Base-by-base conservation (phyloP, 2,888 invertebrate species). In the Drosophila flavopinicola region DNA sequence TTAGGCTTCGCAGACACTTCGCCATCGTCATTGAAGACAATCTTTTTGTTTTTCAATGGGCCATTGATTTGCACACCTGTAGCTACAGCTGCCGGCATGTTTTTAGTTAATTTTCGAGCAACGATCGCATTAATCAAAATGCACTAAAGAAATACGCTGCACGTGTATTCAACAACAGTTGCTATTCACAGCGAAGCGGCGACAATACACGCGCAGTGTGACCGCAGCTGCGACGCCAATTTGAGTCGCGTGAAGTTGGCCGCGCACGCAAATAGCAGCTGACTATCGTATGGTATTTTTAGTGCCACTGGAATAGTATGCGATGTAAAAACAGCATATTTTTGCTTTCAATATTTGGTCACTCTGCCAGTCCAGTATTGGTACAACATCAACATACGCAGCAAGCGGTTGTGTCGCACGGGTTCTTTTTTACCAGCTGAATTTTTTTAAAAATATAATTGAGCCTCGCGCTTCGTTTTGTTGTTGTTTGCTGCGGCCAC, bases 1-100 rank as follows among this genome's bases (percentile, higher is more conserved):
- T 27, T 38, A 2, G 48, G 52, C 3, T 75, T 70, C 38, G 52
- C 9, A 4, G 77, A n/a, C 6, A 66, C 69, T 47, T 88, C 83
- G 0, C 88, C 90, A 6, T 87, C 76, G 1, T 90, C 90, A 35
- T 82, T 78, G 32, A 90, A 90, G 0, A 88, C 51, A n/a, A 90
- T 88, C 73, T 90, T 90, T 29, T 90, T 90, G 57, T 87, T 89
- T 69, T 82, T 86, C n/a, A 57, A 24, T 44, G 58, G 33, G 7
- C 64, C 70, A 42, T 71, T 67, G n/a, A 75, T 54, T 7, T 66
- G 56, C 29, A 59, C 52, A 48, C 49, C 68, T 54, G 47, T 58
- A 27, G 85, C 74, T 30, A 70, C 61, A 41, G 85, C 85, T 59
- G 85, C 88, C 67, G 87, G 75, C 88, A 83, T 82, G 33, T 29